Base-by-base conservation (phyloP, 1,140 invertebrate genomes). In the Reticulitermes speratus region DNA sequence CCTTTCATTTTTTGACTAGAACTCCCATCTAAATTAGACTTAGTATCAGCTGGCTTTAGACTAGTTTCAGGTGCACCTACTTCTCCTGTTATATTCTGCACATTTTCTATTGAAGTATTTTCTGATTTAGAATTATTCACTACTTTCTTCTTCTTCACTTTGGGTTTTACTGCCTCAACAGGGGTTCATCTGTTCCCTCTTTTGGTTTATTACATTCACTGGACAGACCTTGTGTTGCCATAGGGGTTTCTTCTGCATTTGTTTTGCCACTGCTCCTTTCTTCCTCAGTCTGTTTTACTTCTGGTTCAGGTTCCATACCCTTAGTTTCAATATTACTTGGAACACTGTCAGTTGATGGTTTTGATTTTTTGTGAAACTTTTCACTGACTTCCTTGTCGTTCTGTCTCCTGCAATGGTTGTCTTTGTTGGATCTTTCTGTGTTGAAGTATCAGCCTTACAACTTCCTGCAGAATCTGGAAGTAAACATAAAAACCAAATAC, bases 121-220 rank as follows among this genome's bases (percentile, higher is more conserved):
- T n/a, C 65, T 75, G 65, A 25, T 75, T 30, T 75, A 30, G 25
- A 30, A 75, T 11, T 30, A 75, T 83, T 55, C 38, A 44, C 30
- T 12, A 55, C 86, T 52, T n/a, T 82, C 82, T 86, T 86, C 45
- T 59, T 86, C 38, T 86, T 83, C 81, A 55, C 86, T 44, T 84
- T 83, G 23, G 69, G 44, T 87, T 85, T 82, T 32, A n/a, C 14
- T 44, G 32, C 23, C 12, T 44, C 52, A 85, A 85, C 84, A 82
- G 86, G 89, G 88, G 59, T 84, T 90, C 89, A 14, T 89, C 86
- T 44, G 88, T 87, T 59, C 89, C 88, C 44, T 88, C 88, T 87
- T 90, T 91, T 48, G 25, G 6, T 52, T 25, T 21, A 32, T 84
- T 52, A 21, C 44, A n/a, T 38, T 38, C 84, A 84, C 48, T 32